phyloP scores from a whole-genome alignment of 2,113 vertebrate species.

The Neotoma lepida region DNA sequence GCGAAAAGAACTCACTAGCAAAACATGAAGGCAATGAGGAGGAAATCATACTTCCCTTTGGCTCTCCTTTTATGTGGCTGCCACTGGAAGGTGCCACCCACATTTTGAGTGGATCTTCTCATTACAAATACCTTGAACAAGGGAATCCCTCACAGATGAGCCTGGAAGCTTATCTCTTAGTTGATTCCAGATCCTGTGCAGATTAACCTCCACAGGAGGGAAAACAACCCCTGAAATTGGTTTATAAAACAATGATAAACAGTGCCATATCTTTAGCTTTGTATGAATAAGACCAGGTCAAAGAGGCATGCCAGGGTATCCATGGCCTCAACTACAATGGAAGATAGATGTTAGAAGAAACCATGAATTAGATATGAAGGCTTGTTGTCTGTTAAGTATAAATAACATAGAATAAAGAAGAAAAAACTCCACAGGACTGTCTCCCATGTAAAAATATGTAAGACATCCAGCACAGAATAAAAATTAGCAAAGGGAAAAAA shows the following conservation, averaged over 20 bases:
- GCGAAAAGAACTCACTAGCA: not conserved
- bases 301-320: no score
- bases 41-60: no score
- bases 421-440: not conserved
- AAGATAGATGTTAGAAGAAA: not conserved
- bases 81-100: not conserved
- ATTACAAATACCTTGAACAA: not conserved
- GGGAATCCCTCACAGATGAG: not conserved
- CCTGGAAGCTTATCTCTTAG: no score
- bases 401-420: not conserved
- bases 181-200: not conserved
- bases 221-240: not conserved
- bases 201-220: not conserved
- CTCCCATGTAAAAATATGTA: not conserved
- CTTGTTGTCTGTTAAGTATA: not conserved
- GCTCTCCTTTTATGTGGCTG: not conserved
- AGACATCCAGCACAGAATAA: not conserved
- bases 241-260: not conserved
- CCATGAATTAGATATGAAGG: not conserved
- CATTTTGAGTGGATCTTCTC: not conserved
- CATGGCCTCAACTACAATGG: not conserved
- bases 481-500: not conserved
- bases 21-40: not conserved
- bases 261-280: not conserved
- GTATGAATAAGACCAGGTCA: not conserved